A percentile compares a stretch with the other conserved stretches of the same genome.
Evolutionary conservation across 2,888 invertebrate species (phyloP).

Genomic region (Sphaeridia pumilis): DNA sequence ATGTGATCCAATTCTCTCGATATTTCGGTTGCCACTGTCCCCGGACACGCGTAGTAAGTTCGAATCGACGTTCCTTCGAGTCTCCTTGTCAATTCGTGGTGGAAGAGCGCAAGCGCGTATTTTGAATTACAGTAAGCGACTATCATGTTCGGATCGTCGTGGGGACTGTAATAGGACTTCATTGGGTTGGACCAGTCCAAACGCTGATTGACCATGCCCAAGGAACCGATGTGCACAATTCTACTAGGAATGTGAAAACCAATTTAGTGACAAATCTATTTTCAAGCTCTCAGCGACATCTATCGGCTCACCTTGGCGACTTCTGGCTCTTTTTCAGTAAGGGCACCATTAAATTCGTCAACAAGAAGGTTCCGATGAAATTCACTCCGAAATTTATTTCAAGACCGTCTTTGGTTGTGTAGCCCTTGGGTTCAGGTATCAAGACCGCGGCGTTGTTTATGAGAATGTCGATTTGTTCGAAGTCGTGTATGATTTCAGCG

Average conservation of each 20-base stretch:
- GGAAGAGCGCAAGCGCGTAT: constrained; percentile 40
- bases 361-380: constrained; percentile 24
- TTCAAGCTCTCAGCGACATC: too few species aligned
- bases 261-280: too few species aligned
- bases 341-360: constrained; percentile 24
- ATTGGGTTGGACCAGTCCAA: constrained; percentile 37
- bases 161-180: constrained; percentile 2
- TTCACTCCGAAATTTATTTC: constrained; percentile 30
- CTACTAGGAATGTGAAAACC: too few species aligned
- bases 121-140: constrained; percentile 39
- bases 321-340: constrained; percentile 20
- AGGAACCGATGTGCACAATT: constrained; percentile 7
- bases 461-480: constrained; percentile 37
- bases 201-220: background rate
- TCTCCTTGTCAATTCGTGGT: constrained; percentile 37
- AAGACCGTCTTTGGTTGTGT: constrained; percentile 25
- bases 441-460: constrained; percentile 39
- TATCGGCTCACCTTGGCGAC: constrained; percentile 25
- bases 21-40: constrained; percentile 23
- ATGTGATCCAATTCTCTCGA: constrained; percentile 15
- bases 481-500: constrained; percentile 37
- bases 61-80: constrained; percentile 18
- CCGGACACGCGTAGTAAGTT: constrained; percentile 26
- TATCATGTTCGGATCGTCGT: background rate
- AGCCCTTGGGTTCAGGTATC: constrained; percentile 11